Evolutionary conservation across 2,797 vertebrate species (phyloP), one percentile per base, ranked within the genome.

Genomic region (Melanotaenia parkinsoni): DNA sequence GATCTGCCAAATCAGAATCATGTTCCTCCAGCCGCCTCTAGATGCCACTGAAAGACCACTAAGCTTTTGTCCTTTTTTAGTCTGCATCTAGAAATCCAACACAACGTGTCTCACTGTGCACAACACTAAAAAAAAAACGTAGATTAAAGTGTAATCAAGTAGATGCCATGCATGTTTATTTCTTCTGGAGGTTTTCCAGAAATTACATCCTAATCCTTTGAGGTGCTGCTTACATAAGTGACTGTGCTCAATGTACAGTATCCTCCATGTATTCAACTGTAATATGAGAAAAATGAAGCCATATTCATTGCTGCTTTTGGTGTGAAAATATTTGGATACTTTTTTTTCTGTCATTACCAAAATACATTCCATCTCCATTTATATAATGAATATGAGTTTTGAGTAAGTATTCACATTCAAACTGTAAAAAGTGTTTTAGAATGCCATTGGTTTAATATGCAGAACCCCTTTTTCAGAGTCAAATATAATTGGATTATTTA

Each of bases 31-130:
- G 47, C 47, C 70, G 77, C 90, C 92, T 88, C 85, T 91, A 92
- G 92, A 83, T 91, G 92, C 58, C 89, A 87, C 83, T 89, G 40
- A 83, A 84, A 79, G 64, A 79, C 84, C 74, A 47, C 54, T 53
- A 50, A 64, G 24, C 14, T 66, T 70, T 76, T 13, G 61, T 40
- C 10, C 0, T 32, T 64, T 12, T 63, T 37, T 71, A 51, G 6
- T 72, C 56, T 74, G 28, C 54, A 71, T 66, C 22, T 40, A 35
- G 13, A 70, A 35, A 26, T 72, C 1, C 16, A 4, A 9, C 16
- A 10, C 0, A 61, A 57, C 33, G 33, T 50, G 12, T 63, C 74
- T 78, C 37, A 77, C 10, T 11, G 10, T 37, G 35, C 28, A 68
- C 37, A 14, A 63, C 35, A 66, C 58, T 40, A 58, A 33, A 62